Evolutionary conservation across 2,888 invertebrate species (phyloP), one percentile per base, ranked within the genome.

Genomic region (Eledona agricola): DNA sequence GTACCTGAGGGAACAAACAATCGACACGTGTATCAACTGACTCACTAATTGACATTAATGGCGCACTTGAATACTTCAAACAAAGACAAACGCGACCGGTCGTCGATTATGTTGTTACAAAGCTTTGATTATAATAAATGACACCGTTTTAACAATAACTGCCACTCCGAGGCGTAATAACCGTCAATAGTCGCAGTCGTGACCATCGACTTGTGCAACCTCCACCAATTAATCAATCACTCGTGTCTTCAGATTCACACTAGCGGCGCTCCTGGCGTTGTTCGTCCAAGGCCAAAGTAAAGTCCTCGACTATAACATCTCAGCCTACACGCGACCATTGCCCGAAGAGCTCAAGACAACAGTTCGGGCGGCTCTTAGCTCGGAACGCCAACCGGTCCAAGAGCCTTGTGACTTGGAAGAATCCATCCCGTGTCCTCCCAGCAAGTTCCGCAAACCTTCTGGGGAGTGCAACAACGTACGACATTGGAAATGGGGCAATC

Each of bases 401-500:
- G 68, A 51, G 70, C 26, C 57, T 3, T 72, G 72, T 73, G 76
- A 56, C 70, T 75, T 76, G 51, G 69, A 77, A 62, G 79, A 81
- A 69, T 72, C 78, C 50, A 75, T 84, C 62, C 82, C 85, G 6
- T 92, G 92, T 68, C 90, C 90, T 4, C 90, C 90, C 1, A 89
- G 87, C 78, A 91, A 90, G 74, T 93, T 87, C 77, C 81, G 94
- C 40, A 85, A 87, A 51, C 83, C 88, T 0, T 88, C 88, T 29
- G 93, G 92, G 0, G 87, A 88, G 67, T 95, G 95, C 77, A 95
- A 95, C 77, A 95, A 95, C 71, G 87, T 94, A 1, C 80, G 90
- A 23, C 89, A 91, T 72, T 83, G 91, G 1, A 84, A 85, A 13
- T 92, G 93, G 90, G 94, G 93, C 1, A 82, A 87, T 42, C 80